These are phyloP conservation scores for Zosterops hypoxanthus DNA, from an alignment of 2,113 vertebrate genomes.

Conservation along the genomic window DNA sequence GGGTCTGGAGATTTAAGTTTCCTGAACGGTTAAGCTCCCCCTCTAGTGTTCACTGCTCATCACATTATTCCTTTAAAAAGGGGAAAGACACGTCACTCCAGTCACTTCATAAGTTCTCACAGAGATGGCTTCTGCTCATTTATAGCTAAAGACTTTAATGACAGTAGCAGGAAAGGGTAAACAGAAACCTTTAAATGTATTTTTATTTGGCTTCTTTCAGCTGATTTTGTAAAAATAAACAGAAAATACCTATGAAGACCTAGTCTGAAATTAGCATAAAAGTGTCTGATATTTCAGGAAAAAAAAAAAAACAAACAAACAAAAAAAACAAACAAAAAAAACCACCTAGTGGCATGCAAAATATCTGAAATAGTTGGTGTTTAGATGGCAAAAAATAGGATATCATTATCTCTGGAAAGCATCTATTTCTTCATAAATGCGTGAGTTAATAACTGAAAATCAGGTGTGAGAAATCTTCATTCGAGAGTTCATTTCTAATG, in stretches of 20 bases:
- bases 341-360: background rate
- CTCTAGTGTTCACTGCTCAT: slow-evolving; percentile 93
- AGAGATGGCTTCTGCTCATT: background rate
- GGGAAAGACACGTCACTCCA: slow-evolving; percentile 29
- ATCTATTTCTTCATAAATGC: background rate
- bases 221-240: background rate
- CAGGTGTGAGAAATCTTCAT: background rate
- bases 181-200: background rate
- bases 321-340: too few relatives aligned
- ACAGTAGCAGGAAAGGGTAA: background rate
- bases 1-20: slow-evolving; percentile 67
- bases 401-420: background rate
- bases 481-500: background rate
- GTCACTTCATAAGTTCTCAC: slow-evolving; percentile 38
- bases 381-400: background rate
- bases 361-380: background rate
- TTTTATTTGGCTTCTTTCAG: background rate
- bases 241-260: background rate
- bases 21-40: slow-evolving; percentile 92
- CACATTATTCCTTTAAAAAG: slow-evolving; percentile 72
- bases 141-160: background rate
- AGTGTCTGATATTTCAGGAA: background rate
- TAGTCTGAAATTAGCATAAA: background rate
- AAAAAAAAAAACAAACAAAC: background rate
- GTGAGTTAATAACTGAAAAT: background rate